phyloP scores from a whole-genome alignment of 2,113 vertebrate species.

The Pseudois nayaur region DNA sequence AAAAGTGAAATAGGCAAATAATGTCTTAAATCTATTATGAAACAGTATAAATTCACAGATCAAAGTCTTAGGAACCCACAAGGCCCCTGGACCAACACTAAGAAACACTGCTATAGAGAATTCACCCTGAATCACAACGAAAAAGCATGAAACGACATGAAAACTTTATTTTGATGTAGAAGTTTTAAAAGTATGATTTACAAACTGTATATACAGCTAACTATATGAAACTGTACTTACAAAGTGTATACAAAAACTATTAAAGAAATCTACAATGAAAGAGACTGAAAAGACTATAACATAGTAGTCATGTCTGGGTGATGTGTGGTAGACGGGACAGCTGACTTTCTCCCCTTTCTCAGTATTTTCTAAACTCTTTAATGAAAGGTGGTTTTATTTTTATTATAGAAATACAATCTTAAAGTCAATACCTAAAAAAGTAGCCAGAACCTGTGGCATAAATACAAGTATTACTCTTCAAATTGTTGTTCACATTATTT shows the following conservation, averaged over 20 bases:
- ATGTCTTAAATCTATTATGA: background rate
- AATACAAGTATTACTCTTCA: background rate
- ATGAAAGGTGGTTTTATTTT: background rate
- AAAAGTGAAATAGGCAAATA: background rate
- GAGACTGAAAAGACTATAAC: background rate
- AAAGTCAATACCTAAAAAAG: background rate
- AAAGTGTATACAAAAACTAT: background rate
- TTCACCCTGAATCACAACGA: background rate
- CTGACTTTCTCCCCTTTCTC: background rate
- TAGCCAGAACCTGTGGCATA: background rate
- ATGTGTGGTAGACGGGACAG: background rate
- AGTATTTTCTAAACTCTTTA: background rate
- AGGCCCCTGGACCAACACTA: background rate
- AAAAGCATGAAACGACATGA: background rate
- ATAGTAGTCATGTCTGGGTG: background rate
- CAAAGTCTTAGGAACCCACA: background rate
- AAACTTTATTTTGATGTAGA: background rate
- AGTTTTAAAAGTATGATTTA: background rate
- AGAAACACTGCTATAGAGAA: background rate
- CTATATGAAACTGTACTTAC: background rate
- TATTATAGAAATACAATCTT: background rate
- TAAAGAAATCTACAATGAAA: background rate
- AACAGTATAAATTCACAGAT: background rate
- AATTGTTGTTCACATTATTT: background rate
- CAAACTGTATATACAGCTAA: background rate